Percentiles rank a stretch among this genome's conserved stretches.
These are phyloP conservation scores for Stenurella melanura DNA, from an alignment of 2,888 invertebrate species.

Conservation along the genomic window DNA sequence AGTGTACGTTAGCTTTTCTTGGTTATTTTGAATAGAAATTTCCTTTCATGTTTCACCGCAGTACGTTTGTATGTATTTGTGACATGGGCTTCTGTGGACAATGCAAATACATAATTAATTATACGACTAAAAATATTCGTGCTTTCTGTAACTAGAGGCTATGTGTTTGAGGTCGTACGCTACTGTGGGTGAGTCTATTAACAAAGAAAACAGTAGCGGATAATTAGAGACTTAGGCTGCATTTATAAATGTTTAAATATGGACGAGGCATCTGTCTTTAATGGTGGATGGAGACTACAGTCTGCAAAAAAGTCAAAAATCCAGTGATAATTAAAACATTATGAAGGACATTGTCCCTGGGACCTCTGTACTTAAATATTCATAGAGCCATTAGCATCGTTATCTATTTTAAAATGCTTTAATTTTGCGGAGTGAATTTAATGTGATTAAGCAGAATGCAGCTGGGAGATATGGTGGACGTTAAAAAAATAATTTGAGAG, in stretches of 20 bases:
- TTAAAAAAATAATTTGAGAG: not conserved
- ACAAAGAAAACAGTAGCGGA: conserved; percentile 63
- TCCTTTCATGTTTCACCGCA: not conserved
- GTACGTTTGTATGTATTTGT: not conserved
- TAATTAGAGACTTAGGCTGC: conserved; percentile 62
- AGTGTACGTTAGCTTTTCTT: not conserved
- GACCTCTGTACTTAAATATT: not conserved
- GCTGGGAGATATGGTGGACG: not conserved
- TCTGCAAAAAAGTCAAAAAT: not conserved
- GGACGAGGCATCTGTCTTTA: conserved; percentile 8
- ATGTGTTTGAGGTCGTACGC: conserved; percentile 9
- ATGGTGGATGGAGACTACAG: conserved; percentile 6
- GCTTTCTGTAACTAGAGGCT: not conserved
- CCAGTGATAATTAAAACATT: not conserved
- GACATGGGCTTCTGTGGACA: not conserved
- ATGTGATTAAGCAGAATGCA: not conserved
- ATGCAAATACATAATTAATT: conserved; percentile 4
- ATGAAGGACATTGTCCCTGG: conserved; percentile 4
- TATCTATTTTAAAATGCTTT: conserved; percentile 2
- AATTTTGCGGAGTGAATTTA: not conserved
- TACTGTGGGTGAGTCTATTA: conserved; percentile 43
- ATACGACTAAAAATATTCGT: not conserved
- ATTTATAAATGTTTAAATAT: conserved; percentile 49
- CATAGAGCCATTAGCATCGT: not conserved
- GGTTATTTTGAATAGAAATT: not conserved